phyloP scores from a whole-genome alignment of 2,113 vertebrate species.

The Peromyscus polionotus region DNA sequence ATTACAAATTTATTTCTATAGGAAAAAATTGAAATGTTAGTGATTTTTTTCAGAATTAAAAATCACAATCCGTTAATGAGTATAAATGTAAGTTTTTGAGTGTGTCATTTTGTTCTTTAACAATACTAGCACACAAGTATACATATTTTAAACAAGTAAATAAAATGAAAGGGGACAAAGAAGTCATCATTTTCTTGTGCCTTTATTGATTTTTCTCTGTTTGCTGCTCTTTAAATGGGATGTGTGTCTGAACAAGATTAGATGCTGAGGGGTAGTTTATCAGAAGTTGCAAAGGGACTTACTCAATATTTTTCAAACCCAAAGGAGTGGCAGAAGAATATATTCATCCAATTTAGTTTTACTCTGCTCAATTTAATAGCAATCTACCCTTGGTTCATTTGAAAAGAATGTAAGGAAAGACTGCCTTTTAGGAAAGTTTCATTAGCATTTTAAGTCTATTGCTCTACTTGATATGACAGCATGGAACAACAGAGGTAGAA shows the following conservation, averaged over 20 bases:
- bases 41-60: background rate
- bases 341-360: constrained; percentile 20
- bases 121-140: background rate
- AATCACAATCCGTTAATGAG: background rate
- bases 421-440: background rate
- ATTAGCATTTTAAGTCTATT: background rate
- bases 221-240: background rate
- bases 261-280: background rate
- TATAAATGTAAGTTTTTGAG: background rate
- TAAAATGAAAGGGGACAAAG: background rate
- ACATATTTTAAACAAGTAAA: background rate
- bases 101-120: background rate
- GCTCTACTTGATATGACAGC: background rate
- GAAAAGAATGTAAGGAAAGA: background rate
- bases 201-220: constrained; percentile 34
- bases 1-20: background rate
- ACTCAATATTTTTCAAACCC: background rate
- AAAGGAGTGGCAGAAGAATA: background rate
- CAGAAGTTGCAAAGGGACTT: background rate
- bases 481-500: background rate
- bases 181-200: background rate
- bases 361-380: background rate
- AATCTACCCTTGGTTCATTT: background rate
- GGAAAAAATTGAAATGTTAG: background rate
- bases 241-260: background rate